Evolutionary conservation across 2,113 vertebrate genomes (phyloP), one percentile per base, ranked within the genome.

Genomic region (Passer domesticus): DNA sequence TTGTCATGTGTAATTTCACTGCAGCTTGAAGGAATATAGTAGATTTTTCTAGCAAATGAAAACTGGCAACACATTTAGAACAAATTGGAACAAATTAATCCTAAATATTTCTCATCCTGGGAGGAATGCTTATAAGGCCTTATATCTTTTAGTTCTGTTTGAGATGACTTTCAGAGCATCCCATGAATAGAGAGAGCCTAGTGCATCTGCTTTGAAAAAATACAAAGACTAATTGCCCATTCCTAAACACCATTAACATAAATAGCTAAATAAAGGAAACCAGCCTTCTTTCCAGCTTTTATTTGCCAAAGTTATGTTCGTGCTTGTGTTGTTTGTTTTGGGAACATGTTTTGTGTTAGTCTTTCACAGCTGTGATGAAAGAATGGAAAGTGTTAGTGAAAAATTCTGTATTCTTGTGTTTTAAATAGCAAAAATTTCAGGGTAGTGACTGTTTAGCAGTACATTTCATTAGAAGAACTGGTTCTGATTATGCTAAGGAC

Each of bases 271-370:
- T 77, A 92, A 93, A 95, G 75, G 33, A 90, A 95, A 92, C 3
- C 50, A 68, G 35, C 78, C 94, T 97, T 78, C 53, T 90, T 94
- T 94, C 74, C 77, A 93, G 46, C 41, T 81, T 88, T 77, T 76
- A 6, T 89, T 95, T 97, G 89, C 87, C 94, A 92, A 86, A 87
- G 50, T 77, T 92, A 53, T 94, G 90, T 93, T 96, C 82, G 52
- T 94, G 47, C 59, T 96, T 83, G 44, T 89, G 60, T 79, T 95
- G 89, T 95, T 96, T 93, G 41, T 90, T 93, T 83, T 95, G 81
- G 68, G 76, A 91, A 50, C 31, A 43, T 95, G 87, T 95, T 95
- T 97, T 95, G 30, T 92, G 49, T 95, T 96, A 95, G 79, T 41
- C 64, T n/a, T 93, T 95, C 24, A 20, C 87, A 96, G 84, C 91